Conservation (phyloP, 2,797 vertebrate species). For the Scyliorhinus canicula region DNA sequence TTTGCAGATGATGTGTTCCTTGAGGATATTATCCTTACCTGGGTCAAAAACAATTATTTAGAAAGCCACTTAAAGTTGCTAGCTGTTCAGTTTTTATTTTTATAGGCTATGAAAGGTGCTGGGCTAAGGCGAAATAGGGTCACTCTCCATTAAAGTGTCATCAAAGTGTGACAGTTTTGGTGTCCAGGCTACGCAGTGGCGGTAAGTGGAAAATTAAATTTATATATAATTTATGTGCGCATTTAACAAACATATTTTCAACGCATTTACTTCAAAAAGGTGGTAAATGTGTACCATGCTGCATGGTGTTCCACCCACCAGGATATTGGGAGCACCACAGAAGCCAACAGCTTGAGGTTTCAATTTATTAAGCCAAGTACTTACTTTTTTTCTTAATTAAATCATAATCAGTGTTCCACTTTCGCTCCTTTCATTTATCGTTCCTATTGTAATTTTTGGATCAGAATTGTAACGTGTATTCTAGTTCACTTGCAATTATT, state of each 20-base stretch:
- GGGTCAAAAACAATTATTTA: slow-evolving; percentile 53
- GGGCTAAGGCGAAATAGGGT: background rate
- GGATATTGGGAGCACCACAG: background rate
- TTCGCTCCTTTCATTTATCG: background rate
- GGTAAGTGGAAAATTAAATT: slow-evolving; percentile 24
- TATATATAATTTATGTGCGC: background rate
- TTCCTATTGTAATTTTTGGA: background rate
- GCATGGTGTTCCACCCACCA: background rate
- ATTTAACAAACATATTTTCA: background rate
- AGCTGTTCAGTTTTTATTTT: background rate
- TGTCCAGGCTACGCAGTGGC: background rate
- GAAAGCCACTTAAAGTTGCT: slow-evolving; percentile 48
- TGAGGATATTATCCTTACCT: slow-evolving; percentile 13
- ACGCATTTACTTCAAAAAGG: background rate
- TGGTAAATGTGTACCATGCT: background rate
- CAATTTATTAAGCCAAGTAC: background rate
- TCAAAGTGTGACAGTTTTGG: background rate
- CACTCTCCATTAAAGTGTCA: slow-evolving; percentile 16
- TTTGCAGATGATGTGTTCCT: slow-evolving; percentile 24
- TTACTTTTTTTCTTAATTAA: background rate
- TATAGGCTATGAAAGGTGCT: slow-evolving; percentile 1
- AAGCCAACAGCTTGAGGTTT: background rate
- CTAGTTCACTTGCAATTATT: background rate
- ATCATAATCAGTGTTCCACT: background rate
- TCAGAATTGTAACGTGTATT: background rate